phyloP scores from a whole-genome alignment of 2,888 invertebrate species.

The Patella pellucida region DNA sequence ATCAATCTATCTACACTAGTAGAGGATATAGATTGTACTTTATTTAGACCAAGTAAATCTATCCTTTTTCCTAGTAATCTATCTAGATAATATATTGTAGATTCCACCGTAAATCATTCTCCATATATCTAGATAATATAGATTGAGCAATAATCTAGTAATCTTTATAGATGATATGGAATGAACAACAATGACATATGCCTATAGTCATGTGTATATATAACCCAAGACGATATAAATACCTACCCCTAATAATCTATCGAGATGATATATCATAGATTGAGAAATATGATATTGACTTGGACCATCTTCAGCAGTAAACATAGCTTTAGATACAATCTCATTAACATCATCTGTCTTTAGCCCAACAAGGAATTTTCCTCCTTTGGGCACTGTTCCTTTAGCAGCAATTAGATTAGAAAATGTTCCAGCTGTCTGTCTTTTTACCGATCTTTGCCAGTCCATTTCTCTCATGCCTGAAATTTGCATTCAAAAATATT shows the following conservation, averaged over 20 bases:
- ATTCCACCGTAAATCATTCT: too few relatives aligned
- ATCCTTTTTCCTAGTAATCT: too few relatives aligned
- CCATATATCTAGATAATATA: too few relatives aligned
- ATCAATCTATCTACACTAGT: too few relatives aligned
- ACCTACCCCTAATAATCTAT: conserved; percentile 61
- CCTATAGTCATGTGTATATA: neutral
- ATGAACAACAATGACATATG: neutral
- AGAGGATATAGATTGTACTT: too few relatives aligned
- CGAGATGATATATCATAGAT: conserved; percentile 52
- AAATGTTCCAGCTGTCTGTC: conserved; percentile 34
- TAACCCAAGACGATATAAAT: neutral
- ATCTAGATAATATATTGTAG: too few relatives aligned
- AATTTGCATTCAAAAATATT: neutral
- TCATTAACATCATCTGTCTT: conserved; percentile 28
- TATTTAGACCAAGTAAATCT: too few relatives aligned
- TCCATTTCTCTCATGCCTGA: conserved; percentile 48
- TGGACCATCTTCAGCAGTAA: conserved; percentile 50
- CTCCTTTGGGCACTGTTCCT: conserved; percentile 35
- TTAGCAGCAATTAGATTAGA: conserved; percentile 35
- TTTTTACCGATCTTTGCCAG: conserved; percentile 45
- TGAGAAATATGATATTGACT: conserved; percentile 50
- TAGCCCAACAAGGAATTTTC: conserved; percentile 40
- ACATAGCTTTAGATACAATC: conserved; percentile 43
- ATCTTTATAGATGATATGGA: neutral
- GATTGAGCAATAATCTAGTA: neutral